Conservation (phyloP, 2,797 vertebrate genomes). For the Chloroceryle amazona region DNA sequence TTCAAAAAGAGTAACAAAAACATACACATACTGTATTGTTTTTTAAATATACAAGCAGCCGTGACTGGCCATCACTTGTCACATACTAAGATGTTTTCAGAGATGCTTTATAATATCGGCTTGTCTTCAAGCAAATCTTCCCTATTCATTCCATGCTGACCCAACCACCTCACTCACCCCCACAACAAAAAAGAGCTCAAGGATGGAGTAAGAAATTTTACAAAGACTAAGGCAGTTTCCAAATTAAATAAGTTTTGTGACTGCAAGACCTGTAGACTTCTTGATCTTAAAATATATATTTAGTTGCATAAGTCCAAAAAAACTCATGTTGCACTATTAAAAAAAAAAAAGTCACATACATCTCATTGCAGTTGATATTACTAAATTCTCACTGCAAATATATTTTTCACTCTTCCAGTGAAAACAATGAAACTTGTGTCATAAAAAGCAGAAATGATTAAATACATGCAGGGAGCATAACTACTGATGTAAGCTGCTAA, state of each 20-base stretch:
- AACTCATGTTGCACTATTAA: not conserved
- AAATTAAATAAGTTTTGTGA: not conserved
- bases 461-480: not conserved
- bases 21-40: not conserved
- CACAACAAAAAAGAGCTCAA: not conserved
- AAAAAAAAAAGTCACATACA: not conserved
- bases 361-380: not conserved
- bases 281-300: not conserved
- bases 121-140: not conserved
- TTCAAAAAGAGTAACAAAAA: not conserved
- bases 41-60: not conserved
- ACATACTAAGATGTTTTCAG: not conserved
- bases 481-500: not conserved
- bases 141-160: not conserved
- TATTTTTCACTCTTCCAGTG: not conserved
- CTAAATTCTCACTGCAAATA: not conserved
- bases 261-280: not conserved
- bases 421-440: not conserved
- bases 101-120: not conserved
- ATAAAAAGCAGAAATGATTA: constrained; percentile 15
- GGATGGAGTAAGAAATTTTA: not conserved
- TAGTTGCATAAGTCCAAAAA: not conserved
- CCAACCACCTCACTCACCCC: fast-evolving
- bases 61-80: not conserved
- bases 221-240: not conserved